Base-by-base conservation (phyloP, 2,797 vertebrate genomes). In the Prunella strophiata region DNA sequence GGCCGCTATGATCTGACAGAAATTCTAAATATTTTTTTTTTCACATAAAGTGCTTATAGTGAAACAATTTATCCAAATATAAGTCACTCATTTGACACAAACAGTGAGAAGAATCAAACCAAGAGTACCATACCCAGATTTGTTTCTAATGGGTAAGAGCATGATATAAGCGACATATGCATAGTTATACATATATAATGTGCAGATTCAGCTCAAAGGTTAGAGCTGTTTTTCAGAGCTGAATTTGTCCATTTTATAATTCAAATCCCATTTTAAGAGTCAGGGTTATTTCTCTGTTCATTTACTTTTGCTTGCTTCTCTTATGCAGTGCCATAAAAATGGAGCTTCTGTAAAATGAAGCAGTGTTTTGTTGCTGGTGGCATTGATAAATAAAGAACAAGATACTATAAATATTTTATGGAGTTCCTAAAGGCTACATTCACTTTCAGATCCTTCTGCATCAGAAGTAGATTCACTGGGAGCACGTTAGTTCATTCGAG, bases 311-410 rank as follows among this genome's bases (percentile, higher is more conserved):
- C 65, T 77, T 75, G 18, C 16, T 91, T 84, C 76, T 88, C 40
- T 85, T 94, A 57, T 43, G 61, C 57, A 80, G 61, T 27, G 19
- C 75, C 66, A 27, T 48, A 81, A 58, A 96, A 93, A 92, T 42
- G 66, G 43, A 90, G 18, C 57, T 38, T 89, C 89, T 80, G 25
- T 73, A 91, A 93, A 93, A 92, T 73, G 71, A 93, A 91, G 73
- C 66, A 66, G 50, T 88, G 73, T 82, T 94, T 95, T 89, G 43
- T 94, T 90, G 91, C 88, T 96, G 32, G 67, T 96, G 91, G 91
- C 91, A 93, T 36, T 93, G 88, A 96, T 96, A 96, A 96, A 96
- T 94, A 96, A 94, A 94, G 82, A 95, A 94, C 93, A 96, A 91
- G 91, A 84, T 74, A 71, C 88, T 93, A 94, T 96, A 94, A 96